Evolutionary conservation across 2,113 vertebrate species (phyloP).

Genomic region (Panthera uncia): DNA sequence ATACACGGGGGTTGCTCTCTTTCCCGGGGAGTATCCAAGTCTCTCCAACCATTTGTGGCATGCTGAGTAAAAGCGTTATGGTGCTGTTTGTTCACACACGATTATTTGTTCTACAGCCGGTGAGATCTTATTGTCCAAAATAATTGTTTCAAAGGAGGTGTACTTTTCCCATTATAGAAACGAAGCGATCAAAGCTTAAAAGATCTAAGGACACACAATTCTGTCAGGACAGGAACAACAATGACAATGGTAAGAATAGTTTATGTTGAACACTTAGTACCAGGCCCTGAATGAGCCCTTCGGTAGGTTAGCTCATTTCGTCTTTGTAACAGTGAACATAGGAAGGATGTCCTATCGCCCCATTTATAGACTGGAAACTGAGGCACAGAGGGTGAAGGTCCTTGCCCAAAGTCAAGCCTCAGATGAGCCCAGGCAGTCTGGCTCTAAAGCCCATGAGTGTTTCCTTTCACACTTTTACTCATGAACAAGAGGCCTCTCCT

Average conservation of each 20-base stretch:
- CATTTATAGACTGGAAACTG: neutral
- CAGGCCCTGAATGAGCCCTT: neutral
- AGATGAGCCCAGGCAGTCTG: fast-evolving
- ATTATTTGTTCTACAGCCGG: neutral
- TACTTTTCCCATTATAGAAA: neutral
- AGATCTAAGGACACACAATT: neutral
- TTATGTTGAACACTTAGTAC: neutral
- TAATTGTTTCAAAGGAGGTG: neutral
- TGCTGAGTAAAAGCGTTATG: neutral
- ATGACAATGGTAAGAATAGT: fast-evolving
- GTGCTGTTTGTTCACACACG: neutral
- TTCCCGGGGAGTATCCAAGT: neutral
- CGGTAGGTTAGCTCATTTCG: neutral
- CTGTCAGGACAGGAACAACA: neutral
- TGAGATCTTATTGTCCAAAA: neutral
- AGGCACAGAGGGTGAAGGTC: neutral
- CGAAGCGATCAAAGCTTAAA: neutral
- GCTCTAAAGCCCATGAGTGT: neutral
- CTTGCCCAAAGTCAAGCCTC: neutral
- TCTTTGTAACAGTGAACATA: neutral
- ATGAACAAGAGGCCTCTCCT: neutral
- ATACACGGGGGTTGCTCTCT: neutral
- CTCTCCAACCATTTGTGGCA: neutral
- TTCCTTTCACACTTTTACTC: fast-evolving
- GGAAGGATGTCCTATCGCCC: neutral